These are phyloP conservation scores for Botia almorhae DNA, from an alignment of 2,797 vertebrate species.

Conservation along the genomic window DNA sequence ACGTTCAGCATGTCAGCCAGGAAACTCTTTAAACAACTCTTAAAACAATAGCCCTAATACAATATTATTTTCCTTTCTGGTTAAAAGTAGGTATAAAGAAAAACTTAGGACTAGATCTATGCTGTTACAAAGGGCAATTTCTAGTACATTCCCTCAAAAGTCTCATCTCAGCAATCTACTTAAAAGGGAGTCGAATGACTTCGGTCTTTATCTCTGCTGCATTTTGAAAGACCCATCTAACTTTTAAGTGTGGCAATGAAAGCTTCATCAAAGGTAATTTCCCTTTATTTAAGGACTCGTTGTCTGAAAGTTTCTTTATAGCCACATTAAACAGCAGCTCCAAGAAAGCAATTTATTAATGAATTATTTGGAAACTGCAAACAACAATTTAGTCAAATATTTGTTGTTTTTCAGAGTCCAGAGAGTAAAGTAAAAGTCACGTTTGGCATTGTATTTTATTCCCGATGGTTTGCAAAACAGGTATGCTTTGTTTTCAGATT, in stretches of 20 bases:
- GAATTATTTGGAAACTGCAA: conserved; percentile 8
- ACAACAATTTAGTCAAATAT: conserved; percentile 20
- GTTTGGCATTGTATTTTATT: background rate
- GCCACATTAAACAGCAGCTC: conserved; percentile 38
- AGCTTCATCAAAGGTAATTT: conserved; percentile 59
- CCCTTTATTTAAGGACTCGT: conserved; percentile 58
- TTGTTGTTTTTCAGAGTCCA: background rate
- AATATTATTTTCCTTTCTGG: background rate
- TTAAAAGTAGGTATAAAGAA: background rate
- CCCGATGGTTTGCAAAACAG: background rate
- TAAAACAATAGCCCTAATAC: background rate
- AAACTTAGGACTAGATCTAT: background rate
- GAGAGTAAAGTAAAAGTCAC: background rate
- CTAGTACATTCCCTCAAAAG: background rate
- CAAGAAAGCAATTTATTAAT: background rate
- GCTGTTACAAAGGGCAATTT: background rate
- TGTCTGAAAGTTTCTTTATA: conserved; percentile 41
- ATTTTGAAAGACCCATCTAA: background rate
- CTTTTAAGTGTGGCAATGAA: conserved; percentile 51
- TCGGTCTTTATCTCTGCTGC: background rate
- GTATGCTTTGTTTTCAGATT: background rate
- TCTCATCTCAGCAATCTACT: background rate
- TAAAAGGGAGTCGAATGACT: background rate
- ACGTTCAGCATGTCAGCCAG: background rate
- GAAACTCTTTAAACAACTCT: background rate